phyloP scores from a whole-genome alignment of 30 jellyfish, hydroid and myxozoan species.

The Hydra vulgaris region DNA sequence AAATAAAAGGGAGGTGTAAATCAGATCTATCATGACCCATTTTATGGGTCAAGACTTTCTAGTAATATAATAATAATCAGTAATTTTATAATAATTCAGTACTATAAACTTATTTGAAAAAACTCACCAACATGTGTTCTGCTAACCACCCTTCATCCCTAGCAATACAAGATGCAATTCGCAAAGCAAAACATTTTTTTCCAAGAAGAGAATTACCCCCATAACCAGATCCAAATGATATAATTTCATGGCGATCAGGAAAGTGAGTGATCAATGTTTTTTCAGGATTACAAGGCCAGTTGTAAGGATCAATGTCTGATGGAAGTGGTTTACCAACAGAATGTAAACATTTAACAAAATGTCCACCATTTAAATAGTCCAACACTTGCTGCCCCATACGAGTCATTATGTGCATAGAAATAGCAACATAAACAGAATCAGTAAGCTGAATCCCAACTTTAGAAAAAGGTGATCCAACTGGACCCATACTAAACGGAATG shows the following conservation, averaged over 20 bases:
- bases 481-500: constrained; percentile 97
- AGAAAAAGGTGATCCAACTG: constrained; percentile 84
- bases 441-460: constrained; percentile 78
- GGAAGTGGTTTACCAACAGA: constrained; percentile 92
- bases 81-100: no score
- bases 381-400: constrained; percentile 72
- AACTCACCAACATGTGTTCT: constrained; percentile 98
- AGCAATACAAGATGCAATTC: constrained; percentile 95
- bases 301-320: constrained; percentile 73
- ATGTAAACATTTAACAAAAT: constrained; percentile 72
- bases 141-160: constrained; percentile 97
- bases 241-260: constrained; percentile 73
- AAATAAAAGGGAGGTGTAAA: no score
- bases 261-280: constrained; percentile 85
- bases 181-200: constrained; percentile 93
- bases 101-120: no score
- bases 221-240: constrained; percentile 92
- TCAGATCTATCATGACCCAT: no score
- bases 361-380: constrained; percentile 34
- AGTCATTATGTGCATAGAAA: constrained; percentile 88
- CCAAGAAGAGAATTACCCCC: constrained; percentile 96
- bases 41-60: no score
- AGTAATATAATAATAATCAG: no score
- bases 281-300: constrained; percentile 99
- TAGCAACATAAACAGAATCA: constrained; percentile 86